These are phyloP conservation scores for Poeciliopsis turneri DNA, from an alignment of 2,797 vertebrate species.

Conservation along the genomic window DNA sequence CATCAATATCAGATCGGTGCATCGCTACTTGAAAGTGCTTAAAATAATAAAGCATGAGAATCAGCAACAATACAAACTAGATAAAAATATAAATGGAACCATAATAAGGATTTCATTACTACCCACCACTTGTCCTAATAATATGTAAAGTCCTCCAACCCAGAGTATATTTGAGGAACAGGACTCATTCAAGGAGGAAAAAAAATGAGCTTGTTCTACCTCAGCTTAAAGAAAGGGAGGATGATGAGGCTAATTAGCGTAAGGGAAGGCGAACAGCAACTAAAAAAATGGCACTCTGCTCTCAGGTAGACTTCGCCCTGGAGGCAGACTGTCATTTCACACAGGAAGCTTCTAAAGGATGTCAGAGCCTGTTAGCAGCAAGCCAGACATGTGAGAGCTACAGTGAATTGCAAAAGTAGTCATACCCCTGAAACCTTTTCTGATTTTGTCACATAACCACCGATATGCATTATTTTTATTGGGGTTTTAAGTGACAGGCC, in stretches of 20 bases:
- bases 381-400: slow-evolving; percentile 49
- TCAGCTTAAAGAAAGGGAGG: background rate
- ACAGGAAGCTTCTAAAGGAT: slow-evolving; percentile 12
- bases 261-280: slow-evolving; percentile 42
- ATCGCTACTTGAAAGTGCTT: background rate
- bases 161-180: background rate
- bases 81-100: background rate
- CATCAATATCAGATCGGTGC: too few relatives aligned
- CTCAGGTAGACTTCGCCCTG: background rate
- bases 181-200: background rate
- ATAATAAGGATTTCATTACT: background rate
- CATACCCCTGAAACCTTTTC: background rate
- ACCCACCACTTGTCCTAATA: background rate
- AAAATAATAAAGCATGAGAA: background rate
- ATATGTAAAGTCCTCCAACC: background rate
- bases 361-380: slow-evolving; percentile 59
- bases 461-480: background rate
- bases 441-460: background rate
- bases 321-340: slow-evolving; percentile 39
- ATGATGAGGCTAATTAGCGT: slow-evolving; percentile 51
- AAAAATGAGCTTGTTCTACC: background rate
- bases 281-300: slow-evolving; percentile 28
- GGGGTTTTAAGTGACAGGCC: background rate
- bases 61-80: background rate
- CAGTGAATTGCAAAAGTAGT: slow-evolving; percentile 12